Evolutionary conservation across 2,113 vertebrate species (phyloP).

Genomic region (Dendrocopos noguchii): DNA sequence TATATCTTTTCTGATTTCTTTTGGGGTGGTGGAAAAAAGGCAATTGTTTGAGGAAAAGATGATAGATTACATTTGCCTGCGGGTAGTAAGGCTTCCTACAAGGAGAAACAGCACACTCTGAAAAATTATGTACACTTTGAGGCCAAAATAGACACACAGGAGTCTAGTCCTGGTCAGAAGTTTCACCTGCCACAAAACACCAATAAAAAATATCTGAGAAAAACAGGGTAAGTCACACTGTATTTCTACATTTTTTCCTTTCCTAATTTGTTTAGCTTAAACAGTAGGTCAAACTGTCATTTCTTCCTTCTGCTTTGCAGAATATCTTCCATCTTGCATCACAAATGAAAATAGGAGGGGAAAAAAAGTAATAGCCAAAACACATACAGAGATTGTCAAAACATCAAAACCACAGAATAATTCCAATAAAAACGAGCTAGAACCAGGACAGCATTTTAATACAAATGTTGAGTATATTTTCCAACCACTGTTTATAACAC

Average conservation of each 20-base stretch:
- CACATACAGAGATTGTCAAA: neutral
- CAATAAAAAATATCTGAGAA: neutral
- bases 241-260: neutral
- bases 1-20: constrained; percentile 29
- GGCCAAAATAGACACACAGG: neutral
- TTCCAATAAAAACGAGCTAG: neutral
- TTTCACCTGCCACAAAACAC: neutral
- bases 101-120: neutral
- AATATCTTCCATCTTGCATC: neutral
- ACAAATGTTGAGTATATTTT: neutral
- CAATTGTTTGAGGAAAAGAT: constrained; percentile 2
- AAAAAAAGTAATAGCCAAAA: neutral
- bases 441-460: neutral
- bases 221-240: neutral
- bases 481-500: neutral
- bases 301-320: neutral
- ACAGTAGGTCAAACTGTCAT: neutral
- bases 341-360: neutral
- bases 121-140: neutral
- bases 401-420: neutral
- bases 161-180: neutral
- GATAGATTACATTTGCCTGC: constrained; percentile 29
- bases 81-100: constrained; percentile 16
- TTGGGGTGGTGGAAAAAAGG: neutral
- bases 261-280: neutral